These are phyloP conservation scores for Falco columbarius DNA, from an alignment of 2,797 vertebrate genomes.

Conservation along the genomic window DNA sequence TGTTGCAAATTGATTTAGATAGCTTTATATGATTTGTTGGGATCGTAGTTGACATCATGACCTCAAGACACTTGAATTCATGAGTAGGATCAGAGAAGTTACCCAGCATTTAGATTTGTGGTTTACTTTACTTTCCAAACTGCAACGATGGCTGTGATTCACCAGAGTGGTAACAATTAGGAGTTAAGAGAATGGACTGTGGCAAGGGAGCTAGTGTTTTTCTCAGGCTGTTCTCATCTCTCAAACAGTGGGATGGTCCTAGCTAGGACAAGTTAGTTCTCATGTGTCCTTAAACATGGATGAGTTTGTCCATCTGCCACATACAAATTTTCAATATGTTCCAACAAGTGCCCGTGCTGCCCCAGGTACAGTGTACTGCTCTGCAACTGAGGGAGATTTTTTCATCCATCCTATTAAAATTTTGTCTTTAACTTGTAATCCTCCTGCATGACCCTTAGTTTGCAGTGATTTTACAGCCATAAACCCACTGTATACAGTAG, in stretches of 20 bases:
- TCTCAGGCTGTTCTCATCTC: background rate
- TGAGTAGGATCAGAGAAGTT: background rate
- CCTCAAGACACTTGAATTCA: background rate
- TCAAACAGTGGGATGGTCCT: background rate
- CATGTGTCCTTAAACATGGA: background rate
- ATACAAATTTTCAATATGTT: constrained; percentile 32
- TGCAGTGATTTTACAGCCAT: background rate
- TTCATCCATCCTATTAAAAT: background rate
- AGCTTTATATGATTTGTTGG: background rate
- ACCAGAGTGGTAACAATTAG: background rate
- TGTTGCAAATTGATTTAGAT: background rate
- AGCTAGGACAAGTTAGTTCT: background rate
- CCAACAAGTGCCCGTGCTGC: constrained; percentile 9
- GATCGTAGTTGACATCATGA: background rate
- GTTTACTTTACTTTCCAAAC: background rate
- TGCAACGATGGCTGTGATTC: background rate
- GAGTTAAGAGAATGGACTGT: background rate
- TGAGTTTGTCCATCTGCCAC: constrained; percentile 27
- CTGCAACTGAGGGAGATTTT: background rate
- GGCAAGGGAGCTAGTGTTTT: background rate
- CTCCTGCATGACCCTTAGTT: background rate
- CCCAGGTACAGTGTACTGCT: background rate
- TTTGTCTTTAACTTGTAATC: background rate
- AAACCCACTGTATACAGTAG: background rate
- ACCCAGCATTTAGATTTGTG: background rate